A percentile compares a stretch with the other conserved stretches of the same genome.
Conservation (phyloP, 2,888 invertebrate genomes). For the Cartodere bifasciata region DNA sequence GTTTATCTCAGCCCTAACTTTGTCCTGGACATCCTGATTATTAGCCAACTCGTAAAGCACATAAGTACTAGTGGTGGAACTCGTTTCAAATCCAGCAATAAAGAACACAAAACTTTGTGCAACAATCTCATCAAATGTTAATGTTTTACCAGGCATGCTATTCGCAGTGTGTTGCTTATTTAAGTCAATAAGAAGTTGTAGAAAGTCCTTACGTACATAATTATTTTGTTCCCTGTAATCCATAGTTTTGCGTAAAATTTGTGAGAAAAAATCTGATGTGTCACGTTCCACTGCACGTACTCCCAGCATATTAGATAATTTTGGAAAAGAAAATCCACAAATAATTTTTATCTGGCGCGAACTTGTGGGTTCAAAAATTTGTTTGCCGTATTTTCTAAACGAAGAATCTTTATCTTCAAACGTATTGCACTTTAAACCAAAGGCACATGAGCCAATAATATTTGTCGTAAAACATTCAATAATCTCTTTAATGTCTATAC, state of each 20-base stretch:
- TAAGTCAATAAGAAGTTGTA: constrained; percentile 28
- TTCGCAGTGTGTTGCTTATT: constrained; percentile 10
- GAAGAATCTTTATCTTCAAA: constrained; percentile 37
- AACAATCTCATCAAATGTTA: constrained; percentile 21
- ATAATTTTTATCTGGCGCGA: constrained; percentile 6
- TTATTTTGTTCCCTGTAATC: constrained; percentile 18
- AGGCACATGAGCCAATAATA: constrained; percentile 44
- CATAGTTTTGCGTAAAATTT: constrained; percentile 20
- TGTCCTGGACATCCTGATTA: constrained; percentile 33
- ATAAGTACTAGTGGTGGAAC: constrained; percentile 33
- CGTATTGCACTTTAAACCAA: constrained; percentile 44
- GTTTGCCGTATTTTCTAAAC: constrained; percentile 26
- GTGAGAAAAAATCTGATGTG: constrained; percentile 20
- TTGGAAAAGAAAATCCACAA: constrained; percentile 12
- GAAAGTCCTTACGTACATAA: constrained; percentile 26
- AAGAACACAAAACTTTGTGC: constrained; percentile 36
- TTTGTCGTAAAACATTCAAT: constrained; percentile 44
- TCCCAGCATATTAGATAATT: constrained; percentile 13
- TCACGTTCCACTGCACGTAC: constrained; percentile 16
- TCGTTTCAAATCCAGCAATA: constrained; percentile 38
- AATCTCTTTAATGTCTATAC: constrained; percentile 30
- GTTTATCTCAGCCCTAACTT: constrained; percentile 31
- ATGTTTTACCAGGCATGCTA: constrained; percentile 5
- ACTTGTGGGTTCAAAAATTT: constrained; percentile 8
- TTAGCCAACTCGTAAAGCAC: constrained; percentile 31